These are phyloP conservation scores for Orcinus orca DNA, from an alignment of 2,113 vertebrate genomes.

Conservation along the genomic window DNA sequence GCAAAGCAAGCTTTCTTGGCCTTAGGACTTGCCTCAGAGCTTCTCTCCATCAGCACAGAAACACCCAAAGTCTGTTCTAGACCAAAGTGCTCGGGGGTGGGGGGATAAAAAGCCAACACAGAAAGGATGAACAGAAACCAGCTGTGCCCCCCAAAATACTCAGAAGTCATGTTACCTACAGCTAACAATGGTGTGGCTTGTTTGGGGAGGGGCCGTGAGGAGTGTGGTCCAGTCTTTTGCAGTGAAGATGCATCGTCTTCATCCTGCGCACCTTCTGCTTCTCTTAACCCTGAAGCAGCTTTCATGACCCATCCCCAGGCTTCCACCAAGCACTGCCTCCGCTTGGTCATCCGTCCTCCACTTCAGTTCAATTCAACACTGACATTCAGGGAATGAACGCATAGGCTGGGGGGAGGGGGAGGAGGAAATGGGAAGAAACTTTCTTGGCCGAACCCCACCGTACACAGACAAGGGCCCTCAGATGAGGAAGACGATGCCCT, in stretches of 20 bases:
- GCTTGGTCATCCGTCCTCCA: not conserved
- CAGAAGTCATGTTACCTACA: not conserved
- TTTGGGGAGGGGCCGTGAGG: too few relatives aligned
- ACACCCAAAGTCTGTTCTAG: not conserved
- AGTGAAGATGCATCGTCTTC: not conserved
- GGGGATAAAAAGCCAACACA: not conserved
- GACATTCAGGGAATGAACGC: not conserved
- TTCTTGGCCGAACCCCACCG: not conserved
- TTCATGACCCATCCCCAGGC: not conserved
- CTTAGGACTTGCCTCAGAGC: not conserved
- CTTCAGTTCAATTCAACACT: not conserved
- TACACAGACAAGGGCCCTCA: slow-evolving; percentile 69
- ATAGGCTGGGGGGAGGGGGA: not conserved
- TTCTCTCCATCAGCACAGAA: not conserved
- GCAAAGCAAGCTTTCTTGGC: not conserved
- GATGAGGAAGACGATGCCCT: slow-evolving; percentile 97
- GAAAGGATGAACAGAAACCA: slow-evolving; percentile 3
- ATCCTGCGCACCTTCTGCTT: not conserved
- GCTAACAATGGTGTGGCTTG: not conserved
- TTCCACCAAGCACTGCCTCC: not conserved
- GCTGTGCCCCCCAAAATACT: not conserved
- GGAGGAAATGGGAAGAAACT: not conserved
- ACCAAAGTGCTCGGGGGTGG: not conserved
- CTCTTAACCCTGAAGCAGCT: not conserved
- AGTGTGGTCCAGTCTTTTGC: not conserved